Percentiles rank a stretch among this genome's conserved stretches.
Evolutionary conservation across 2,113 vertebrate genomes (phyloP).

Genomic region (Mola mola): DNA sequence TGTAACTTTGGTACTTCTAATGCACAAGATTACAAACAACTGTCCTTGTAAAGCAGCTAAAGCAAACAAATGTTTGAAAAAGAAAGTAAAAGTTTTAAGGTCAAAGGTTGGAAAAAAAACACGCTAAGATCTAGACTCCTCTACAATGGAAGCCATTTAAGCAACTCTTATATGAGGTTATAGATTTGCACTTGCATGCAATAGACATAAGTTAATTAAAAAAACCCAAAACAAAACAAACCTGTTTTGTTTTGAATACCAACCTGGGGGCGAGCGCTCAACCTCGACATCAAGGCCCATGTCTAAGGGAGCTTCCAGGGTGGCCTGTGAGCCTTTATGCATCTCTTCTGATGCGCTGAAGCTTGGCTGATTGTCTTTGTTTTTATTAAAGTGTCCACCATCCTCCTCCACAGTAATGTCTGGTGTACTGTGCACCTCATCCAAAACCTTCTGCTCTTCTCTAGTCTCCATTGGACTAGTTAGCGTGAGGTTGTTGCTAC

Average conservation of each 20-base stretch:
- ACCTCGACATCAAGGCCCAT: slow-evolving; percentile 65
- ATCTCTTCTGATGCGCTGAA: slow-evolving; percentile 66
- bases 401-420: slow-evolving; percentile 72
- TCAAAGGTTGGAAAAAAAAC: too few species aligned
- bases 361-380: slow-evolving; percentile 69
- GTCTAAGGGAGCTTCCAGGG: slow-evolving; percentile 73
- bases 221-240: too few species aligned
- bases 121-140: too few species aligned
- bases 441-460: slow-evolving; percentile 28
- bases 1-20: too few species aligned
- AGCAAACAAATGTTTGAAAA: too few species aligned
- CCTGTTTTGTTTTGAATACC: slow-evolving; percentile 19
- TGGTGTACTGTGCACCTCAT: slow-evolving; percentile 23
- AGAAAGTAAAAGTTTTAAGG: too few species aligned
- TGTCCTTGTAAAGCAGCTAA: too few species aligned
- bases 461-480: neutral
- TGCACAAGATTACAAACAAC: too few species aligned
- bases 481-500: slow-evolving; percentile 31
- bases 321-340: slow-evolving; percentile 67
- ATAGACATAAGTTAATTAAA: too few species aligned
- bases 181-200: too few species aligned
- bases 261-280: slow-evolving; percentile 72
- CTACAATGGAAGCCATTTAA: neutral
- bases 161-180: neutral
- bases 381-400: slow-evolving; percentile 74